phyloP scores from a whole-genome alignment of 2,113 vertebrate genomes.

The Ceyx margarethae region DNA sequence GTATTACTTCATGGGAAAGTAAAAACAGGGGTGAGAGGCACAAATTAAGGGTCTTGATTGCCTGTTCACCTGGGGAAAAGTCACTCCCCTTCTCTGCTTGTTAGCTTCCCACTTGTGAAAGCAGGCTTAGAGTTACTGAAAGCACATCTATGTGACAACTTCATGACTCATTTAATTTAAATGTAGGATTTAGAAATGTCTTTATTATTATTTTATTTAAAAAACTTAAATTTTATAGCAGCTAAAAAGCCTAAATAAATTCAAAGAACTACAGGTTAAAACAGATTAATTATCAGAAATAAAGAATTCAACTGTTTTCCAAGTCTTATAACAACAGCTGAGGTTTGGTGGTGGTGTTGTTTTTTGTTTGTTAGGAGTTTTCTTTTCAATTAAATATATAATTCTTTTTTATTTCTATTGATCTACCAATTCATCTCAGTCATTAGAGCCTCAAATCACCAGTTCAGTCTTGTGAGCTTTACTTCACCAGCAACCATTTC shows the following conservation, averaged over 20 bases:
- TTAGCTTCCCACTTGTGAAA: background rate
- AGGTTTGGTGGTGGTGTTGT: background rate
- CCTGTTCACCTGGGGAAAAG: background rate
- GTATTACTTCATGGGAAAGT: background rate
- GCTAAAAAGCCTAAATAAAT: background rate
- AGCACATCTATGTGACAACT: background rate
- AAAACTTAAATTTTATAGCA: background rate
- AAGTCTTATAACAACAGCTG: background rate
- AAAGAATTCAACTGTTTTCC: background rate
- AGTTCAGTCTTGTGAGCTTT: background rate
- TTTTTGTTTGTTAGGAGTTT: too few species aligned
- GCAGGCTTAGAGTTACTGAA: background rate
- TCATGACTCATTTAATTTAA: background rate
- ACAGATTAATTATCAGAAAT: background rate
- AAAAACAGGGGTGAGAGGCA: background rate
- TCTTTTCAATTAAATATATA: background rate
- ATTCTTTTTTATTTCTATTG: background rate
- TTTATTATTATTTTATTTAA: background rate
- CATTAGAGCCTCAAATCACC: background rate
- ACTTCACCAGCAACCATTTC: background rate
- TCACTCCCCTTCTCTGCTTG: background rate
- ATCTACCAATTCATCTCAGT: background rate
- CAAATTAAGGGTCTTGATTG: background rate
- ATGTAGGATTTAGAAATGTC: background rate
- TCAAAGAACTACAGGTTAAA: background rate